Evolutionary conservation across 2,797 vertebrate genomes (phyloP).

Genomic region (Masticophis lateralis): DNA sequence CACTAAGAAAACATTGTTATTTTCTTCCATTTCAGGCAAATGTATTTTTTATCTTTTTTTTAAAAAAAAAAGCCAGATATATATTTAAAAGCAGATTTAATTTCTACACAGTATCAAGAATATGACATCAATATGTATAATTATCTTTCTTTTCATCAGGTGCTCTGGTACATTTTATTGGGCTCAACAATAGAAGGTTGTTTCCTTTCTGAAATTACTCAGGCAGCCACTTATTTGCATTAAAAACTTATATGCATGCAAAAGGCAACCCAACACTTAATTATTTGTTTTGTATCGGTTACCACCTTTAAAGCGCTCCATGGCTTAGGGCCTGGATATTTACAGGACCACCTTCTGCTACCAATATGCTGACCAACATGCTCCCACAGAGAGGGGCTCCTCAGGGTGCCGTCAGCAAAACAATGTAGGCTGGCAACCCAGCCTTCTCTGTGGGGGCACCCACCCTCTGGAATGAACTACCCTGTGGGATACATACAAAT

Average conservation of each 20-base stretch:
- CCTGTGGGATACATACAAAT: too few species aligned
- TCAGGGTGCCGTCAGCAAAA: too few species aligned
- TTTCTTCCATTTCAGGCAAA: slow-evolving; percentile 45
- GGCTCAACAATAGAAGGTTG: not conserved
- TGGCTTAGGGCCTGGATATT: too few species aligned
- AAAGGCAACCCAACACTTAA: not conserved
- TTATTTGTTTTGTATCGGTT: not conserved
- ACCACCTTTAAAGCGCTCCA: too few species aligned
- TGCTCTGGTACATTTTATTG: not conserved
- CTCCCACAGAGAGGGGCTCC: too few species aligned
- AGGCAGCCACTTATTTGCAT: not conserved
- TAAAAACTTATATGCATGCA: not conserved
- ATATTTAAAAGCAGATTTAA: slow-evolving; percentile 35
- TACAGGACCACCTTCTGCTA: too few species aligned
- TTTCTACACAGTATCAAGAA: slow-evolving; percentile 29
- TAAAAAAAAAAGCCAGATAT: not conserved
- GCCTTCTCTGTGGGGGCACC: too few species aligned
- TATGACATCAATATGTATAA: slow-evolving; percentile 11
- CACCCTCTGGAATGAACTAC: too few species aligned
- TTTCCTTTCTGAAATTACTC: not conserved
- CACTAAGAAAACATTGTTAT: slow-evolving; percentile 20
- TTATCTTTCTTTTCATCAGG: not conserved
- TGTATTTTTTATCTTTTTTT: not conserved
- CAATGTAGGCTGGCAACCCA: too few species aligned
- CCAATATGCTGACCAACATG: too few species aligned